Evolutionary conservation across 2,888 invertebrate genomes (phyloP), one percentile per base, ranked within the genome.

Genomic region (Mesoligia furuncula): DNA sequence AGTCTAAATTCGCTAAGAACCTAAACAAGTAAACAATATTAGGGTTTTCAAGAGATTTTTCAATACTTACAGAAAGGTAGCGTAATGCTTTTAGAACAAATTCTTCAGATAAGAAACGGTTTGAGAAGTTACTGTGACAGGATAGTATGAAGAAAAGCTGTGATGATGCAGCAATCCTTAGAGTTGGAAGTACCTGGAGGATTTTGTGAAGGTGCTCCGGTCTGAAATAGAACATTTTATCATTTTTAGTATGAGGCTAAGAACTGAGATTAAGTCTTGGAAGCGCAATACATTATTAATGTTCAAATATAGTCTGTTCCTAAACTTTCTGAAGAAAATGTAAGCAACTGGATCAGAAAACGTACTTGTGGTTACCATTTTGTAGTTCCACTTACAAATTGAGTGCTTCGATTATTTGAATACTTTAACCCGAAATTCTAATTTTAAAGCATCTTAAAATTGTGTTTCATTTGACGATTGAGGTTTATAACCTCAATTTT

Each of bases 91-190:
- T 92, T 17, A 81, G 68, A 1, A 92, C 2, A 9, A 92, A 85
- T 39, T 88, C 87, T 65, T 90, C 86, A 0, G 90, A 79, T n/a
- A 92, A 39, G 4, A 86, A 67, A 4, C 8, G 13, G 65, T 76
- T 73, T 0, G 82, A 77, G 82, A 95, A 95, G 42, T 92, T 81
- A 1, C 80, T 77, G 80, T 95, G 95, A 77, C 96, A 96, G 0
- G 95, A 95, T 1, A 95, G 67, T 6, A 92, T 88, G 88, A 93
- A 96, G 8, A 94, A 88, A 0, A 96, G 90, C 3, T 91, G 92
- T 5, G 88, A 76, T 24, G 92, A 85, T 0, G 87, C 77, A 39
- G 81, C 67, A 3, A 88, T 62, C 3, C 91, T 85, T 0, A 89
- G 59, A 20, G 85, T 86, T 17, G 90, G 81, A 8, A 93, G 67